phyloP scores from a whole-genome alignment of 2,888 invertebrate species.

The Melanchra persicariae region DNA sequence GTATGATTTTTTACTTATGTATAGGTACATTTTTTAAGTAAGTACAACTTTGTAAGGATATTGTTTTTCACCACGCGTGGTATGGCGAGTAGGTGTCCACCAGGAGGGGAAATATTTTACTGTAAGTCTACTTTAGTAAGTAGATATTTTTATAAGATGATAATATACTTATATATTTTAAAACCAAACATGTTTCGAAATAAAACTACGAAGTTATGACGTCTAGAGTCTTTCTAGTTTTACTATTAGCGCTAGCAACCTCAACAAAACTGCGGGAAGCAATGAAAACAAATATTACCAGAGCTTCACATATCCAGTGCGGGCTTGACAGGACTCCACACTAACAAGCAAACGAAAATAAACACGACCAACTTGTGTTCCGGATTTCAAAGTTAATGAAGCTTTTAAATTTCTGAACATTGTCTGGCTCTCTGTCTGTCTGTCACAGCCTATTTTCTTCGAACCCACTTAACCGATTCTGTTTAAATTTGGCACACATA shows the following conservation, averaged over 20 bases:
- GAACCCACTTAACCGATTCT: too few species aligned
- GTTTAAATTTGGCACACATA: too few species aligned
- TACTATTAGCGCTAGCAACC: slow-evolving; percentile 21
- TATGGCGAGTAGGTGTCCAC: too few species aligned
- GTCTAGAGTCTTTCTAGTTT: slow-evolving; percentile 2
- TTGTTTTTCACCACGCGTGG: too few species aligned
- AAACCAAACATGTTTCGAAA: background rate
- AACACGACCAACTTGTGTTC: background rate
- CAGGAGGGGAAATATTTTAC: too few species aligned
- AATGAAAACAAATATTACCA: slow-evolving; percentile 34
- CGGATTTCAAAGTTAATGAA: background rate
- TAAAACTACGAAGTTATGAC: background rate
- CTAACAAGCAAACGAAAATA: background rate
- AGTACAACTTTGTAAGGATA: too few species aligned
- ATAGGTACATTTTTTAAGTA: too few species aligned
- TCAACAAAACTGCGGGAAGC: slow-evolving; percentile 25
- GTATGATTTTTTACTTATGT: background rate
- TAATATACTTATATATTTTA: background rate
- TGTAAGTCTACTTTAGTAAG: too few species aligned
- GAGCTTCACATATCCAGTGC: slow-evolving; percentile 3
- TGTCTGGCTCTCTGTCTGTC: too few species aligned
- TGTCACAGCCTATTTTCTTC: too few species aligned
- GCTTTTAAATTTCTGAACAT: too few species aligned
- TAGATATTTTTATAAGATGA: too few species aligned
- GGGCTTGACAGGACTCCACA: background rate